Conservation (phyloP, 2,888 invertebrate genomes). For the Sceliomorpha sp. region DNA sequence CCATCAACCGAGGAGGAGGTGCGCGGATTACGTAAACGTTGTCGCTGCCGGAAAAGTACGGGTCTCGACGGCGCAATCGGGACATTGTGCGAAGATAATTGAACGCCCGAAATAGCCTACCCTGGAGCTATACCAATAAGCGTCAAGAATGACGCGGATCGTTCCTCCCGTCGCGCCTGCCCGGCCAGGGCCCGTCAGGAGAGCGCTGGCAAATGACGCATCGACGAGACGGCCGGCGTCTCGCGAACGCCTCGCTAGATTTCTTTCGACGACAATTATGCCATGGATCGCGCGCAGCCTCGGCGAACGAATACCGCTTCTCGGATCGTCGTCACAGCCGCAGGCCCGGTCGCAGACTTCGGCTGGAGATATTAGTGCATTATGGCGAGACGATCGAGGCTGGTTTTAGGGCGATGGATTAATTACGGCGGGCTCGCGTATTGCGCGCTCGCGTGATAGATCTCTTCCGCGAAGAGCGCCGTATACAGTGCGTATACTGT, state of each 20-base stretch:
- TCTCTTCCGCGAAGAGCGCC: no score
- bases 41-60: slow-evolving; percentile 46
- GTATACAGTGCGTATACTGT: no score
- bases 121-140: slow-evolving; percentile 49
- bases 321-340: no score
- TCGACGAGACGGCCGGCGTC: slow-evolving; percentile 5
- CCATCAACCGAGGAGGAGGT: slow-evolving; percentile 70
- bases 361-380: no score
- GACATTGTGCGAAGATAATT: slow-evolving; percentile 61
- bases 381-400: no score
- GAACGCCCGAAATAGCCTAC: slow-evolving; percentile 60
- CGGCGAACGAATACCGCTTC: background rate
- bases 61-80: slow-evolving; percentile 51
- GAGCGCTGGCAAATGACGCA: slow-evolving; percentile 47
- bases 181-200: slow-evolving; percentile 25
- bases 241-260: slow-evolving; percentile 30
- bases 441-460: no score
- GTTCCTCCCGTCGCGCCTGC: slow-evolving; percentile 40
- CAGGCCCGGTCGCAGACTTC: no score
- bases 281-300: slow-evolving; percentile 22
- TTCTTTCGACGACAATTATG: slow-evolving; percentile 31
- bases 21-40: slow-evolving; percentile 69
- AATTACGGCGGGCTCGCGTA: no score
- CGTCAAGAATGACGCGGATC: slow-evolving; percentile 53
- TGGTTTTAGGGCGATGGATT: no score